Evolutionary conservation across 2,113 vertebrate species (phyloP), one percentile per base, ranked within the genome.

Genomic region (Caloenas nicobarica): DNA sequence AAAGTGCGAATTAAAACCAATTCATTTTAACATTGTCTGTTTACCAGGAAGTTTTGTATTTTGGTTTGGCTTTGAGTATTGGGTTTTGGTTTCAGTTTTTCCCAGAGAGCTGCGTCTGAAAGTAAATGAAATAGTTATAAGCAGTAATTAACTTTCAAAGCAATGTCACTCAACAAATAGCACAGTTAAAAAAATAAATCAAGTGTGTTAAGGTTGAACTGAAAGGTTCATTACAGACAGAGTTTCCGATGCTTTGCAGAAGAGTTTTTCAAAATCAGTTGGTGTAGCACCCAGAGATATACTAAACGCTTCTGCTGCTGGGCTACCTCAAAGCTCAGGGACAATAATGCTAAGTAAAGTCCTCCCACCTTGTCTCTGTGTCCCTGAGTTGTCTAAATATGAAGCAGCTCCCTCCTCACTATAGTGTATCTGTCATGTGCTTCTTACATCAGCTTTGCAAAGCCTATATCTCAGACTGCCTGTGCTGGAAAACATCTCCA

Each of bases 361-460:
- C 26, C 12, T 11, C 16, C 7, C 18, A 4, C 3, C 4, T 33
- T 84, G 9, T 38, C 21, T 38, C 24, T 62, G 16, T 81, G 60
- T 11, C 6, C 54, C 28, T 51, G 15, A 31, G 22, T 4, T 54
- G 17, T 24, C 46, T 46, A 70, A 73, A 73, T 1, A 1, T 16
- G 26, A 84, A 46, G 34, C 60, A 83, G 44, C 22, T 80, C 50
- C 40, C 31, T 77, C 23, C 80, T 78, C 50, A 28, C 36, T 23
- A 2, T 3, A 5, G 12, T 23, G 1, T 7, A 31, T 9, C 15
- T 24, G n/a, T 22, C 29, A 14, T 5, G 11, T 21, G 4, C 36
- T 87, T 58, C 34, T 19, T 34, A 78, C 8, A n/a, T 6, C 13
- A 80, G 26, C 4, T 78, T 71, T 88, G 40, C 22, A 62, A 81